These are phyloP conservation scores for Leptopilina syphax DNA, from an alignment of 2,888 invertebrate species.

Conservation along the genomic window DNA sequence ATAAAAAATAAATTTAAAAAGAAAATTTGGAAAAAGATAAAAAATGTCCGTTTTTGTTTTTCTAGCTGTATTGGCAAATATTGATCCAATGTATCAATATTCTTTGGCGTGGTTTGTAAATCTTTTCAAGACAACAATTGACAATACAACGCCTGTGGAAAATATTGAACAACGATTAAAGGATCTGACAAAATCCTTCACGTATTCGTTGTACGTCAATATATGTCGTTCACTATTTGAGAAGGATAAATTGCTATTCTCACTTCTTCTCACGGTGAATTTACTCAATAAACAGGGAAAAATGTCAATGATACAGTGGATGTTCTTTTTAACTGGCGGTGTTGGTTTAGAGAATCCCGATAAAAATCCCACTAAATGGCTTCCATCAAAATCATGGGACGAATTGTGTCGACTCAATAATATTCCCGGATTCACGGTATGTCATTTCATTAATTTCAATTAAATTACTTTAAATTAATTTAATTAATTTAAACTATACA, in stretches of 20 bases:
- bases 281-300: slow-evolving; percentile 82
- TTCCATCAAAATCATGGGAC: slow-evolving; percentile 87
- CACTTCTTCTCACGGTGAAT: slow-evolving; percentile 86
- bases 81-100: slow-evolving; percentile 99
- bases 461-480: too few relatives aligned
- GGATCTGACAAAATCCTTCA: slow-evolving; percentile 89
- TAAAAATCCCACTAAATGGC: slow-evolving; percentile 85
- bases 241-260: slow-evolving; percentile 95
- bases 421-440: slow-evolving; percentile 77
- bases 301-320: slow-evolving; percentile 85
- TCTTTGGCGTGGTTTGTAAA: slow-evolving; percentile 96
- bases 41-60: slow-evolving; percentile 52
- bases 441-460: too few relatives aligned
- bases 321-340: slow-evolving; percentile 93
- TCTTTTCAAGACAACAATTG: slow-evolving; percentile 90
- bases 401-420: slow-evolving; percentile 84
- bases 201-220: slow-evolving; percentile 93
- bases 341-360: slow-evolving; percentile 88
- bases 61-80: slow-evolving; percentile 89
- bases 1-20: too few relatives aligned
- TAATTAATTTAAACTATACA: too few relatives aligned
- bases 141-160: slow-evolving; percentile 89
- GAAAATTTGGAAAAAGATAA: too few relatives aligned
- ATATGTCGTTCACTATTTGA: slow-evolving; percentile 96
- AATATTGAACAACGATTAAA: slow-evolving; percentile 86